These are phyloP conservation scores for Bradynema listronoti DNA, from an alignment of 1,140 invertebrate genomes.

Conservation along the genomic window DNA sequence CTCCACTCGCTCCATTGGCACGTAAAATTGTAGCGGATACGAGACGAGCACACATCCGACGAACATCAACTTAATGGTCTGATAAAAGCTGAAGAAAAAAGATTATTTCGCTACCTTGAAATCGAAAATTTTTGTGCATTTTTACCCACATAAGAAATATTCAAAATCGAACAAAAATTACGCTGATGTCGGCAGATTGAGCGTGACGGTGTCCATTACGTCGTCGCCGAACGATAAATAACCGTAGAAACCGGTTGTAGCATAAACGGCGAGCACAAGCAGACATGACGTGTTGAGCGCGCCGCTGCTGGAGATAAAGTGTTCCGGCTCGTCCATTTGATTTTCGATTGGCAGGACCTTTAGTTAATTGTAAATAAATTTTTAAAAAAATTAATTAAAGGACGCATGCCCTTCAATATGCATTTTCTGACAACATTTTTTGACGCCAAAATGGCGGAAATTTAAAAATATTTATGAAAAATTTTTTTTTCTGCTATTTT, in stretches of 20 bases:
- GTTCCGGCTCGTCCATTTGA: slow-evolving; percentile 48
- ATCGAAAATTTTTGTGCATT: too few relatives aligned
- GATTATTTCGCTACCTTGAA: neutral
- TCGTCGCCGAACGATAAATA: slow-evolving; percentile 53
- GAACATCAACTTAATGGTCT: slow-evolving; percentile 51
- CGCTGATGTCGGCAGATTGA: slow-evolving; percentile 46
- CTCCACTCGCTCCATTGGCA: slow-evolving; percentile 51
- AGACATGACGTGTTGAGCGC: slow-evolving; percentile 49
- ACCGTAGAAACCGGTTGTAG: slow-evolving; percentile 50
- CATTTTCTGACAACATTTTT: too few relatives aligned
- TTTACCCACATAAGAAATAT: neutral
- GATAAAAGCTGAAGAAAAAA: slow-evolving; percentile 44
- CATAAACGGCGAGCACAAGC: slow-evolving; percentile 43
- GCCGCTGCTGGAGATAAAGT: slow-evolving; percentile 51
- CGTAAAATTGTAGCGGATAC: slow-evolving; percentile 52
- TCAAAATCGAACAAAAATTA: slow-evolving; percentile 11
- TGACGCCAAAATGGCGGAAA: too few relatives aligned
- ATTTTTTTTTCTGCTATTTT: too few relatives aligned
- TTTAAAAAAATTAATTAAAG: too few relatives aligned
- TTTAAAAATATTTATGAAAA: too few relatives aligned
- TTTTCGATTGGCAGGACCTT: slow-evolving; percentile 61
- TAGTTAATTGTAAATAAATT: too few relatives aligned
- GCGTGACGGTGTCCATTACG: slow-evolving; percentile 56
- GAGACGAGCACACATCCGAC: slow-evolving; percentile 50
- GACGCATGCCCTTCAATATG: too few relatives aligned